Conservation (phyloP, 1,140 invertebrate genomes). For the Calliopsis andreniformis region DNA sequence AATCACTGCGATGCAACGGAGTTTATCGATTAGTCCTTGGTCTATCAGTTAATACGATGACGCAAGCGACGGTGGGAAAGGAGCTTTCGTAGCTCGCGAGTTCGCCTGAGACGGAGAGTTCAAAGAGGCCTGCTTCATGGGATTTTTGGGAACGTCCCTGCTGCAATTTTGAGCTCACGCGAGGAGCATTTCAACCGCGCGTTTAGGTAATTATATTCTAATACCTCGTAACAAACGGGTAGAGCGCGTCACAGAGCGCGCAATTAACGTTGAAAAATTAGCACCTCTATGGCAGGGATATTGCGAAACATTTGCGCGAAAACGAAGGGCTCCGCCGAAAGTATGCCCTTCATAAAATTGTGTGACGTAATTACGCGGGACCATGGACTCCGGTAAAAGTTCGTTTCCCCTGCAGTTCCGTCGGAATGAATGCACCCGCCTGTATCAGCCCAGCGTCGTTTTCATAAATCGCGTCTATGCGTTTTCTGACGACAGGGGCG, state of each 20-base stretch:
- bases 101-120: too few species aligned
- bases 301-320: neutral
- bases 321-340: neutral
- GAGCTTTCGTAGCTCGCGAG: too few species aligned
- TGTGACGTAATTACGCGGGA: constrained; percentile 14
- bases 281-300: neutral
- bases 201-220: constrained; percentile 31
- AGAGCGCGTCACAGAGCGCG: neutral
- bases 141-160: too few species aligned
- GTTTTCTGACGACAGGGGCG: neutral
- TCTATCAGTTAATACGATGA: too few species aligned
- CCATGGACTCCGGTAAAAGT: constrained; percentile 26
- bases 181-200: too few species aligned
- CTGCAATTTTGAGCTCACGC: too few species aligned
- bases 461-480: constrained; percentile 17
- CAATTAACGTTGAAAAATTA: constrained; percentile 19
- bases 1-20: neutral
- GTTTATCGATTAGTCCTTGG: too few species aligned
- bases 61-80: too few species aligned
- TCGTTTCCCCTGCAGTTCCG: constrained; percentile 28
- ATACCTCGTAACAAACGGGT: neutral
- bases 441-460: constrained; percentile 14
- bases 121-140: too few species aligned
- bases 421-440: constrained; percentile 9
- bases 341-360: constrained; percentile 24